These are phyloP conservation scores for Oppia nitens DNA, from an alignment of 1,140 invertebrate species.

Conservation along the genomic window DNA sequence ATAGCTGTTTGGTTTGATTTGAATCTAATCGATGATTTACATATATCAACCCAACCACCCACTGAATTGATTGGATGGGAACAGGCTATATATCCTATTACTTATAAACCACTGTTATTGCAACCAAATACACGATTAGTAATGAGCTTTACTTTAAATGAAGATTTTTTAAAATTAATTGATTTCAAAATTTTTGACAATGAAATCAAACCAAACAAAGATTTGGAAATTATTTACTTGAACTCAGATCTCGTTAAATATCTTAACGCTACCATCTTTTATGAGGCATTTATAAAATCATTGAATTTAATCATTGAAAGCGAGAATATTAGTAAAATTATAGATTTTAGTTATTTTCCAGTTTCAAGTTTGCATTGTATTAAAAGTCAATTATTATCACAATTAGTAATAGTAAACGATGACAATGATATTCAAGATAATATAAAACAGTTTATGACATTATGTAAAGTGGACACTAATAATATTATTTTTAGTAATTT, in stretches of 20 bases:
- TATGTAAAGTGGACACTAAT: not conserved
- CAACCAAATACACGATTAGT: not conserved
- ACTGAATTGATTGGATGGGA: slow-evolving; percentile 45
- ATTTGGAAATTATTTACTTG: not conserved
- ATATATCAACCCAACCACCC: slow-evolving; percentile 34
- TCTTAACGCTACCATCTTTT: not conserved
- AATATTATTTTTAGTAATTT: not conserved
- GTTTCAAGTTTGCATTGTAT: not conserved
- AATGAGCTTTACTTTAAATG: not conserved
- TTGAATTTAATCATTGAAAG: not conserved
- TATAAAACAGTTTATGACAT: not conserved
- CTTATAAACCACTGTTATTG: not conserved
- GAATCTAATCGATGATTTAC: slow-evolving; percentile 43
- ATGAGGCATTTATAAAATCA: not conserved
- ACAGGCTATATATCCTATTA: slow-evolving; percentile 44
- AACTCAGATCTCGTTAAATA: not conserved
- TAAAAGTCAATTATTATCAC: not conserved
- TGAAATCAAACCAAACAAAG: not conserved
- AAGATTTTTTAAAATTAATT: not conserved
- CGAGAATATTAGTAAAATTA: not conserved
- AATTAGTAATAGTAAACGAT: not conserved
- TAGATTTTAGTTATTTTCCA: not conserved
- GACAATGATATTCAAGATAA: not conserved
- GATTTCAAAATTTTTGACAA: too few relatives aligned
- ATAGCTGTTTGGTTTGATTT: slow-evolving; percentile 54